Evolutionary conservation across 2,113 vertebrate species (phyloP).

Genomic region (Danio rerio): GRCz12tu NC_133195.1:37630501-37631000

Average conservation of each 20-base stretch:
- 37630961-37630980: not conserved
- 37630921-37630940: not conserved
- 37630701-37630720: not conserved
- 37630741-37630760: not conserved
- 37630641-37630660: not conserved
- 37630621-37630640: not conserved
- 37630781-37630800: not conserved
- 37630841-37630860: no score
- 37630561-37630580: not conserved
- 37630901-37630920: no score
- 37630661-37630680: no score
- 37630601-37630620: not conserved
- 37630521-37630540: not conserved
- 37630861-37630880: no score
- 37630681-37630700: not conserved
- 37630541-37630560: not conserved
- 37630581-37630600: not conserved
- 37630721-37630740: not conserved
- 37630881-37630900: no score
- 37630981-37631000: not conserved
- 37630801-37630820: not conserved
- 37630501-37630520: not conserved
- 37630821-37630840: not conserved
- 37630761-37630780: not conserved
- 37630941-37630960: not conserved